These are phyloP conservation scores for Plectrocnemia conspersa DNA, from an alignment of 1,140 invertebrate species.

Conservation along the genomic window DNA sequence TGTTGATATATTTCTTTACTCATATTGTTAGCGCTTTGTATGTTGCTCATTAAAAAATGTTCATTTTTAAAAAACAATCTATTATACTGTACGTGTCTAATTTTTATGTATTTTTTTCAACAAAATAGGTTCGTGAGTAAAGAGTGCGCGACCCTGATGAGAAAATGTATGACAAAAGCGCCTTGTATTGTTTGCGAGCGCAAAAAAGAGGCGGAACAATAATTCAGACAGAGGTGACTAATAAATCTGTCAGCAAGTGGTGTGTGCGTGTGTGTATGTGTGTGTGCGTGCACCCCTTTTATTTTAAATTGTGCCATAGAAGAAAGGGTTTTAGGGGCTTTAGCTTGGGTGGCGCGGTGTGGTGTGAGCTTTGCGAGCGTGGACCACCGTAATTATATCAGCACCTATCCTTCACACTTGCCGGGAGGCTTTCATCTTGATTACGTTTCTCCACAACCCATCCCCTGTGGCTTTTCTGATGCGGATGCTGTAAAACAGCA, in stretches of 20 bases:
- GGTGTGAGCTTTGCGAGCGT: not conserved
- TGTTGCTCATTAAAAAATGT: too few species aligned
- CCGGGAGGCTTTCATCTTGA: conserved; percentile 27
- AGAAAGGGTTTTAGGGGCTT: not conserved
- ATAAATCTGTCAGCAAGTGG: conserved; percentile 18
- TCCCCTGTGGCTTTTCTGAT: too few species aligned
- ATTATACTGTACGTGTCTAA: too few species aligned
- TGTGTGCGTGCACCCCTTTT: not conserved
- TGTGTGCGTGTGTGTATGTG: not conserved
- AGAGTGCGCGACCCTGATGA: too few species aligned
- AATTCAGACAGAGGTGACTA: conserved; percentile 23
- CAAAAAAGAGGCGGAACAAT: conserved; percentile 12
- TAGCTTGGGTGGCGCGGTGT: too few species aligned
- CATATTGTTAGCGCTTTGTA: too few species aligned
- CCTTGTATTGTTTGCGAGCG: not conserved
- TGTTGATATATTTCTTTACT: too few species aligned
- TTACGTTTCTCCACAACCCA: conserved; percentile 18
- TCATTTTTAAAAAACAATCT: too few species aligned
- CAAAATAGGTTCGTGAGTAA: too few species aligned
- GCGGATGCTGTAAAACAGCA: too few species aligned
- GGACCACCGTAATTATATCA: conserved; percentile 25
- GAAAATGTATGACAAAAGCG: too few species aligned
- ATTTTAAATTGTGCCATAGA: not conserved
- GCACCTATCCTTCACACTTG: conserved; percentile 26
- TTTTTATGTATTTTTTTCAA: too few species aligned